Conservation (phyloP, 2,113 vertebrate genomes). For the Spea multiplicata region DNA sequence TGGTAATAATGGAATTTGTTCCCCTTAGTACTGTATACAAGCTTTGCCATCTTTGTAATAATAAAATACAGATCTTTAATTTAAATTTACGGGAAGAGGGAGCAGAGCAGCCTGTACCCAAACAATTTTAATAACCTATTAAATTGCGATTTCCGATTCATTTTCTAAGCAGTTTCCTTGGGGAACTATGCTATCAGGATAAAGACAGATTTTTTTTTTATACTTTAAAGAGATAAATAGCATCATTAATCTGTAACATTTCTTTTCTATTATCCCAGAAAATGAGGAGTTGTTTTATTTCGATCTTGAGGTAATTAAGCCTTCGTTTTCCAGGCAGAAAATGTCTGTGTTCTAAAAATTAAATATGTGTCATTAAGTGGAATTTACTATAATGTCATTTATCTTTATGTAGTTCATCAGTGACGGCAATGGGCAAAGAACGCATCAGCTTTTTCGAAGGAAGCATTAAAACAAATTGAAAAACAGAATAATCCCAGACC, state of each 20-base stretch:
- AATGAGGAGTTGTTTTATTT: constrained; percentile 96
- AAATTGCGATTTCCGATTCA: constrained; percentile 98
- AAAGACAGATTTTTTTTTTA: constrained; percentile 87
- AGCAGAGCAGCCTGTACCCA: constrained; percentile 70
- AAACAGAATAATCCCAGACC: constrained; percentile 91
- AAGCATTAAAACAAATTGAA: constrained; percentile 91
- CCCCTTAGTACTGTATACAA: constrained; percentile 67
- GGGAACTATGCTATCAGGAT: constrained; percentile 89
- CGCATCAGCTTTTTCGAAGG: constrained; percentile 76
- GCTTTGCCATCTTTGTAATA: constrained; percentile 62
- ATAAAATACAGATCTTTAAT: constrained; percentile 64
- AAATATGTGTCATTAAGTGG: constrained; percentile 99
- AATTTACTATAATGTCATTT: constrained; percentile 99
- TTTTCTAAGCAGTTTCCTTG: constrained; percentile 93
- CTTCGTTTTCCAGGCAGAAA: constrained; percentile 92
- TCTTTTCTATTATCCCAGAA: constrained; percentile 95
- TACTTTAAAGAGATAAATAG: constrained; percentile 93
- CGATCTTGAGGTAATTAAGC: constrained; percentile 97
- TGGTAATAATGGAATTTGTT: constrained; percentile 62
- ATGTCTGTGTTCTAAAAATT: constrained; percentile 95
- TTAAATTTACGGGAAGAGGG: constrained; percentile 77
- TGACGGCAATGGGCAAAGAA: constrained; percentile 83
- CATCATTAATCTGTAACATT: constrained; percentile 98
- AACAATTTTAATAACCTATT: constrained; percentile 98
- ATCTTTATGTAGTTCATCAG: constrained; percentile 94